These are phyloP conservation scores for Larimichthys polyactis DNA, from an alignment of 2,113 vertebrate species.

Conservation along the genomic window DNA sequence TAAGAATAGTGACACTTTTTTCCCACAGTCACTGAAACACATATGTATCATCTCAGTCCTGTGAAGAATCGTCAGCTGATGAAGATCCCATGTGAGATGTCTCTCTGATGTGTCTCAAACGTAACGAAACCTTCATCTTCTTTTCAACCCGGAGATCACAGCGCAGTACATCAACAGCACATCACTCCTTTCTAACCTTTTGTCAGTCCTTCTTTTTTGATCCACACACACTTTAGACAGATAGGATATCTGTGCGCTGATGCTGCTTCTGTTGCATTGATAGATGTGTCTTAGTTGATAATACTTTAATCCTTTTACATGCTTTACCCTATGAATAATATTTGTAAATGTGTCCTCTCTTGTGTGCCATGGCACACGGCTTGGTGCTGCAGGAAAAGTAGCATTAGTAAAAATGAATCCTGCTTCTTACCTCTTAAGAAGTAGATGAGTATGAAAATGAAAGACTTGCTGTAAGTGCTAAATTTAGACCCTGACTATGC, in stretches of 20 bases:
- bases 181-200: not conserved
- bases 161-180: not conserved
- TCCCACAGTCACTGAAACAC: not conserved
- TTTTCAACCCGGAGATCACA: slow-evolving; percentile 8
- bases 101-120: slow-evolving; percentile 4
- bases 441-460: slow-evolving; percentile 15
- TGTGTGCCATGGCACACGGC: not conserved
- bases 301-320: slow-evolving; percentile 8
- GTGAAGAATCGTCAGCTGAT: not conserved
- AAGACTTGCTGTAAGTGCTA: slow-evolving; percentile 32
- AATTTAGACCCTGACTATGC: slow-evolving; percentile 12
- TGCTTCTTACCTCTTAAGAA: not conserved
- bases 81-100: slow-evolving; percentile 1
- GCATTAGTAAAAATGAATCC: not conserved
- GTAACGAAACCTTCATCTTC: slow-evolving; percentile 6
- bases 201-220: slow-evolving; percentile 5
- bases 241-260: not conserved
- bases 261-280: not conserved
- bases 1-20: not conserved
- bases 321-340: not conserved
- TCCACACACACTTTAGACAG: not conserved
- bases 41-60: not conserved
- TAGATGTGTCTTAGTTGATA: slow-evolving; percentile 5
- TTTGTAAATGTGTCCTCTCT: slow-evolving; percentile 4
- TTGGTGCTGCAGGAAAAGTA: not conserved